Base-by-base conservation (phyloP, 2,888 invertebrate genomes). In the Lathronympha strigana region DNA sequence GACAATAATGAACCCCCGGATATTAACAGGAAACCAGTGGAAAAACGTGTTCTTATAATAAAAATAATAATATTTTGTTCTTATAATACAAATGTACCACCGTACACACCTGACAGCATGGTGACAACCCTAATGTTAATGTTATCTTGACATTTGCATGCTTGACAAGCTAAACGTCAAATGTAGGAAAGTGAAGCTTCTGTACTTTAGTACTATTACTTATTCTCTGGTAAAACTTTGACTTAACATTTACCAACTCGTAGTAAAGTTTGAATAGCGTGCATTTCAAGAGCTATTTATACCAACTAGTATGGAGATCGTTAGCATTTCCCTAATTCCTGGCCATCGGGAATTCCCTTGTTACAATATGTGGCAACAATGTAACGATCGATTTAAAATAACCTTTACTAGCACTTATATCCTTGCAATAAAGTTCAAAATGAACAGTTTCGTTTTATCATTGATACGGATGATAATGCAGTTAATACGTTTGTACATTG, bases 301-400 rank as follows among this genome's bases (percentile, higher is more conserved):
- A 54, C 11, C 23, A 25, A 38, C 38, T 38, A 28, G 43, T 55
- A 55, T 55, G 55, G 55, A 43, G 40, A 40, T 28, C 28, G 40
- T 55, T 43, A 55, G 28, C 55, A 40, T 55, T 40, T 55, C 40
- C 28, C 28, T 55, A 55, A 55, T 55, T 55, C 55, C 55, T 28
- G 13, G 40, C 40, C 28, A 43, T 43, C 15, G 25, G 38, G 54
- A 54, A 38, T 54, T 19, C 11, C 6, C 21, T 33, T n/a, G n/a
- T n/a, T n/a, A 11, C 31, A 51, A 31, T 11, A 13, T 13, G 6
- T 40, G 40, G 25, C 31, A 9, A 23, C 36, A 15, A 36, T 53
- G 53, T 36, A 23, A 36, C 53, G 13, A n/a, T 6, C n/a, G n/a
- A 8, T 15, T 47, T n/a, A 1, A 25, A 17, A 4, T 15, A 19